Conservation (phyloP, 2,797 vertebrate species). For the Crossoptilon crossoptilon region DNA sequence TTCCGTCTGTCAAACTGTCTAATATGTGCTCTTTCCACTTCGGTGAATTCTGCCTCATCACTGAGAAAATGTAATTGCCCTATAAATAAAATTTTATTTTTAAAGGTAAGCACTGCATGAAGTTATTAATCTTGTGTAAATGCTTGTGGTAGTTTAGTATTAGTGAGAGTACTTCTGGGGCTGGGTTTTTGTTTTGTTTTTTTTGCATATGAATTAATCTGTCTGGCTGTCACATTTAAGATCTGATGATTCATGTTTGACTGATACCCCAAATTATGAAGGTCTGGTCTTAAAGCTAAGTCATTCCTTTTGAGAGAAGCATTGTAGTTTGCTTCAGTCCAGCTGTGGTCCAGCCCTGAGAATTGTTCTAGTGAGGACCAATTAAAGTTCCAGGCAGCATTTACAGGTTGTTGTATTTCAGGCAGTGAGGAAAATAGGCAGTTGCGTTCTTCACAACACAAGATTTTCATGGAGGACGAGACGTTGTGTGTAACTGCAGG, state of each 20-base stretch:
- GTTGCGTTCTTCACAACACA: background rate
- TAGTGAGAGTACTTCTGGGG: background rate
- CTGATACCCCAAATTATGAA: slow-evolving; percentile 3
- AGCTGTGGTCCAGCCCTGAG: background rate
- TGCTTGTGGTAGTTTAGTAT: slow-evolving; percentile 24
- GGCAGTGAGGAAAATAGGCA: background rate
- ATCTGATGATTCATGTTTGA: background rate
- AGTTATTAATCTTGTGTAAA: slow-evolving; percentile 50
- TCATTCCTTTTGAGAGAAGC: background rate
- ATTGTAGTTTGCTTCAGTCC: background rate
- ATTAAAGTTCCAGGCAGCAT: background rate
- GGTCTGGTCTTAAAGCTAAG: background rate
- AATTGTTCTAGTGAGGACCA: background rate
- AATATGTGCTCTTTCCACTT: background rate
- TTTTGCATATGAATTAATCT: slow-evolving; percentile 27
- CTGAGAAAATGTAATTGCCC: slow-evolving; percentile 40
- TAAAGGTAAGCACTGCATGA: slow-evolving; percentile 9
- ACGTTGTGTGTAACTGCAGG: background rate
- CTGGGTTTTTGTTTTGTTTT: background rate
- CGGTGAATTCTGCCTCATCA: background rate
- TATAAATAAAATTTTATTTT: slow-evolving; percentile 54
- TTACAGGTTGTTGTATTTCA: background rate
- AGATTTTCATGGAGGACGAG: background rate
- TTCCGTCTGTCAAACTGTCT: background rate
- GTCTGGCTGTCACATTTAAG: slow-evolving; percentile 13